Conservation (phyloP, 2,113 vertebrate genomes). For the Gymnarchus niloticus region DNA sequence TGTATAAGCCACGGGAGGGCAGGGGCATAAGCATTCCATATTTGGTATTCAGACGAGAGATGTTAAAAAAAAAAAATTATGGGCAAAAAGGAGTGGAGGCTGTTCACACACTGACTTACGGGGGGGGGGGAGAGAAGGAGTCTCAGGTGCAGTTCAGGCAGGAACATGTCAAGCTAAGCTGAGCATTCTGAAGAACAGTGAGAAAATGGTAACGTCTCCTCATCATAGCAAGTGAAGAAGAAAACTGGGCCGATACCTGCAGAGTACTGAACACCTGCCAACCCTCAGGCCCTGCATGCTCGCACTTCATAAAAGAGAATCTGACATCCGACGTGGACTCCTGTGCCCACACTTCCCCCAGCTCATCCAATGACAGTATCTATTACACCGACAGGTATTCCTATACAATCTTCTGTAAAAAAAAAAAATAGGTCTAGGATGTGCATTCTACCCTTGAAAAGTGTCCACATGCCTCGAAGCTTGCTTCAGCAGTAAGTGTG, state of each 20-base stretch:
- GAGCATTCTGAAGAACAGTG: constrained; percentile 46
- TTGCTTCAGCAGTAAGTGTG: constrained; percentile 42
- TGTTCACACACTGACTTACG: not conserved
- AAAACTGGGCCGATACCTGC: constrained; percentile 18
- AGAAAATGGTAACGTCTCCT: constrained; percentile 34
- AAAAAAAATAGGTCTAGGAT: constrained; percentile 29
- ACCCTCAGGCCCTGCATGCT: not conserved
- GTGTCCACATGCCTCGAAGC: constrained; percentile 39
- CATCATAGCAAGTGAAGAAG: not conserved
- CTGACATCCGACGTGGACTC: not conserved
- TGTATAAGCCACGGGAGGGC: too few relatives aligned
- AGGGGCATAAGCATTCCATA: not conserved
- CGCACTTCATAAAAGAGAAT: not conserved
- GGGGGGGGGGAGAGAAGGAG: not conserved
- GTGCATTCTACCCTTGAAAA: constrained; percentile 32
- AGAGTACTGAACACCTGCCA: not conserved
- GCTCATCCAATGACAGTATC: not conserved
- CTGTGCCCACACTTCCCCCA: not conserved
- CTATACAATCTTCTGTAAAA: constrained; percentile 35
- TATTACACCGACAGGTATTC: constrained; percentile 31
- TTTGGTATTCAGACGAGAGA: not conserved
- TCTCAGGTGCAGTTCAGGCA: constrained; percentile 32
- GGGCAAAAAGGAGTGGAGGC: not conserved
- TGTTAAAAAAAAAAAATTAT: not conserved
- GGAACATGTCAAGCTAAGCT: constrained; percentile 46